Percentiles rank a stretch among this genome's conserved stretches.
Evolutionary conservation across 2,888 invertebrate species (phyloP).

Genomic region (Athetis lepigone): DNA sequence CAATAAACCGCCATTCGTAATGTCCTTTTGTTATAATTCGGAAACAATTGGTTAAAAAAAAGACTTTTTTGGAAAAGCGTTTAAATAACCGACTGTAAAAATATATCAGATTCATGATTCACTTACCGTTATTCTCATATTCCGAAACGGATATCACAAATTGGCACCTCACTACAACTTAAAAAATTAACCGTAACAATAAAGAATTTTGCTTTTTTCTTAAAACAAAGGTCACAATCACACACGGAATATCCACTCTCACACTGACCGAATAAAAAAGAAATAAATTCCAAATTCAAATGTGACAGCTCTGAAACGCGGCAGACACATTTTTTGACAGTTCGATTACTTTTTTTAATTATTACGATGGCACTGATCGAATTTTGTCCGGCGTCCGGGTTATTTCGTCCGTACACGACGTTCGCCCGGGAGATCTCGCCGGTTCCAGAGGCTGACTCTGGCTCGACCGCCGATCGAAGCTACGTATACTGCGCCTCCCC

Average conservation of each 20-base stretch:
- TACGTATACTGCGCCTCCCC: slow-evolving; percentile 82
- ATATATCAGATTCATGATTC: not conserved
- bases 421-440: slow-evolving; percentile 81
- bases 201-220: slow-evolving; percentile 36
- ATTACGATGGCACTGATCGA: slow-evolving; percentile 67
- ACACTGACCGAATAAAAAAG: slow-evolving; percentile 69
- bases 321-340: slow-evolving; percentile 64
- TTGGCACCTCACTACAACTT: slow-evolving; percentile 51
- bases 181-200: slow-evolving; percentile 47
- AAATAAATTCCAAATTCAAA: slow-evolving; percentile 75
- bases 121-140: slow-evolving; percentile 58
- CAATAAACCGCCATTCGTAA: slow-evolving; percentile 9
- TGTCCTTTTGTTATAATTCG: not conserved
- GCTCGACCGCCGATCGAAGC: slow-evolving; percentile 81
- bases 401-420: slow-evolving; percentile 69
- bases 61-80: not conserved
- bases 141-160: slow-evolving; percentile 44
- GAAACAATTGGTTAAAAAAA: not conserved
- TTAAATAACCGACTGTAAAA: not conserved
- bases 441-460: slow-evolving; percentile 86
- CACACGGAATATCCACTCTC: slow-evolving; percentile 72
- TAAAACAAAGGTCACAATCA: slow-evolving; percentile 71
- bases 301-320: slow-evolving; percentile 64
- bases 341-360: slow-evolving; percentile 65
- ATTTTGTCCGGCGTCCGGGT: slow-evolving; percentile 65